Evolutionary conservation across 2,797 vertebrate genomes (phyloP).

Genomic region (Bradypodion pumilum): DNA sequence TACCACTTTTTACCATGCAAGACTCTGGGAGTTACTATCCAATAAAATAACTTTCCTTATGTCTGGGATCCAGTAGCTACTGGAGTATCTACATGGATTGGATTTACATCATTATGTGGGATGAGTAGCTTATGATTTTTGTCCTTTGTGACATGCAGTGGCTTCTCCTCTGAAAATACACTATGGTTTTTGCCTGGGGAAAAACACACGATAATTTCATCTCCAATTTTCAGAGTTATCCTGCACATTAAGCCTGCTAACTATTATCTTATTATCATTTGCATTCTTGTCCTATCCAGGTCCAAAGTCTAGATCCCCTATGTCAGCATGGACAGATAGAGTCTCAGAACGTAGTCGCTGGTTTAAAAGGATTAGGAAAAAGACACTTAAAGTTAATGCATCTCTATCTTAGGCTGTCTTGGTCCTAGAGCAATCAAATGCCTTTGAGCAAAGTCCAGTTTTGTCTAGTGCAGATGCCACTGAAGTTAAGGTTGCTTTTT

Average conservation of each 20-base stretch:
- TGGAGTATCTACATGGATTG: background rate
- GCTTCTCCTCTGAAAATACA: background rate
- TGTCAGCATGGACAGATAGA: conserved; percentile 19
- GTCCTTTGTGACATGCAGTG: background rate
- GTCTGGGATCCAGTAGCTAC: background rate
- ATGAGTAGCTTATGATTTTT: background rate
- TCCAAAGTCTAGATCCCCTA: conserved; percentile 29
- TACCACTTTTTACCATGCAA: no score
- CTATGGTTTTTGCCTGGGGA: background rate
- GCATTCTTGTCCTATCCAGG: background rate
- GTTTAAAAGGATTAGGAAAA: conserved; percentile 42
- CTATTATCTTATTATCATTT: conserved; percentile 13
- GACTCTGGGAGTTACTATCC: no score
- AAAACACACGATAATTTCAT: background rate
- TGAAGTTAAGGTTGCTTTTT: conserved; percentile 5
- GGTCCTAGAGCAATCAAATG: conserved; percentile 23
- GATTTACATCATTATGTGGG: background rate
- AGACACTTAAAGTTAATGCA: conserved; percentile 29
- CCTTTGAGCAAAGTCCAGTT: conserved; percentile 29
- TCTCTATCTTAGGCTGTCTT: conserved; percentile 29
- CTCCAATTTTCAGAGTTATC: background rate
- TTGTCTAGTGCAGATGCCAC: background rate
- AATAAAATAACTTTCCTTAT: no score
- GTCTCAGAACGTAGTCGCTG: conserved; percentile 2
- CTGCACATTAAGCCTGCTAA: background rate